Conservation (phyloP, 2,797 vertebrate species). For the Lacerta viridis region DNA sequence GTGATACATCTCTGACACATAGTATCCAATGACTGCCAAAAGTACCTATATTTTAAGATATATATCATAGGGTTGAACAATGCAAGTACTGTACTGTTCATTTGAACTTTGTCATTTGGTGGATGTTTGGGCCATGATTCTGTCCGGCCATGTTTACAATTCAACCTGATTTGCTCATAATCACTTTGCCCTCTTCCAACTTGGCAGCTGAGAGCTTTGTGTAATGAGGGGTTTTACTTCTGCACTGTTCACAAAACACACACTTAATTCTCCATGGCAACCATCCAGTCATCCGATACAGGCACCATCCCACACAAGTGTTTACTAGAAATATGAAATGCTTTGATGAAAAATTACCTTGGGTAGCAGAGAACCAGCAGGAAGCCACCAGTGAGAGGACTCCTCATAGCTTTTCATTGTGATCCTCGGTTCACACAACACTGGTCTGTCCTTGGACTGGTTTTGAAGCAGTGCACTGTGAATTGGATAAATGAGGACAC, state of each 20-base stretch:
- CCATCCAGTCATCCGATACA: constrained; percentile 26
- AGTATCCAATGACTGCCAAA: background rate
- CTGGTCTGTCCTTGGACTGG: background rate
- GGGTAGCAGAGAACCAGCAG: constrained; percentile 19
- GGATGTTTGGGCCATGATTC: no score
- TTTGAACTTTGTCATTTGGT: background rate
- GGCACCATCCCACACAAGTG: constrained; percentile 45
- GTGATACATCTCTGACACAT: background rate
- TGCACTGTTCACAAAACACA: constrained; percentile 31
- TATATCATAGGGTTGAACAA: background rate
- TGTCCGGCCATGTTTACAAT: background rate
- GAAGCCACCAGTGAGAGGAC: background rate
- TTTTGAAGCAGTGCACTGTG: background rate
- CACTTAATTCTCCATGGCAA: constrained; percentile 54
- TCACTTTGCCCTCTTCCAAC: background rate
- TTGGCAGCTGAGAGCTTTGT: background rate
- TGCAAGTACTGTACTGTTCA: background rate
- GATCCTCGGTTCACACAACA: background rate
- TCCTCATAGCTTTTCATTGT: background rate
- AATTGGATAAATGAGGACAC: background rate
- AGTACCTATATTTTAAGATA: background rate
- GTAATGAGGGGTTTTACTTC: constrained; percentile 20
- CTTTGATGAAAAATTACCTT: constrained; percentile 30
- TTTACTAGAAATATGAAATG: constrained; percentile 37
- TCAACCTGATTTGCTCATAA: background rate